Evolutionary conservation across 2,797 vertebrate species (phyloP), one percentile per base, ranked within the genome.

Genomic region (Sphenopsis melanotis): DNA sequence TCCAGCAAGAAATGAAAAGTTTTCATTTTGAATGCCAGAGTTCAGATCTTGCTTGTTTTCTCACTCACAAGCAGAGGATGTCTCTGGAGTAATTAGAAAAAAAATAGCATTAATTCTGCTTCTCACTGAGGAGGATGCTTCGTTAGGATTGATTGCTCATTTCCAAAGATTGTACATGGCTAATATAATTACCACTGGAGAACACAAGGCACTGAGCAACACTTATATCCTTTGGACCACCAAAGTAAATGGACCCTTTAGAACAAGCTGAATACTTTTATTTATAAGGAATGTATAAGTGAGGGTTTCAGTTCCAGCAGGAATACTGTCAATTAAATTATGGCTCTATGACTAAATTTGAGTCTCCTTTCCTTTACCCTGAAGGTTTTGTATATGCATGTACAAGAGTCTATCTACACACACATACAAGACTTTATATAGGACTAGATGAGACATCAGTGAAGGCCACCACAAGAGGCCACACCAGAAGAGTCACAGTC

Each of bases 81-180:
- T 95, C 96, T 96, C 97, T 66, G 59, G 96, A 94, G 96, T 94
- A 97, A 97, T 97, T 93, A 97, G 87, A 30, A 93, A 80, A 86
- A 95, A 79, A 97, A 96, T 60, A 91, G 83, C 88, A 94, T 95
- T 97, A 95, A 96, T 85, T 93, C 37, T 85, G 86, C 89, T 96
- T 96, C 94, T 93, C 72, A 64, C 37, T 83, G 90, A 91, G 76
- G 63, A 95, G 30, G 57, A 60, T 93, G 91, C 96, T 96, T 97
- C 95, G 96, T 95, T 92, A 95, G 84, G 92, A 96, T 52, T 75
- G 91, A 98, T 77, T 95, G 93, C 86, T 97, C 95, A 90, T 92
- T 97, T 97, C 91, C 37, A 90, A 80, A 92, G 87, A 94, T 66
- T 87, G 92, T 94, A 95, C 74, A 87, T 3, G 10, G 89, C 71